Base-by-base conservation (phyloP, 2,797 vertebrate species). In the Xenopus petersii region DNA sequence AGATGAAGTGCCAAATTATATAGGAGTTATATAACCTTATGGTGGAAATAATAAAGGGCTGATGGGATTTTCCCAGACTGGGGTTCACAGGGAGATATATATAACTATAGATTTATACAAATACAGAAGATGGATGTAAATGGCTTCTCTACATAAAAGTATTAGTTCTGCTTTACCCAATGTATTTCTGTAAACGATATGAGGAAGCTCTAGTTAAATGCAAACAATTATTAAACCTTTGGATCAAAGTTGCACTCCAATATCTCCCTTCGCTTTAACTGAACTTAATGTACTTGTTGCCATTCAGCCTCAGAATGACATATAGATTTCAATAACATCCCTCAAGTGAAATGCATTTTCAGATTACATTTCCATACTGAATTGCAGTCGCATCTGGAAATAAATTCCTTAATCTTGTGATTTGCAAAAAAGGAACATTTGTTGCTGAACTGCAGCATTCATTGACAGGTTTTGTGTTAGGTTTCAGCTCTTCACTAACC, bases 341-440 rank as follows among this genome's bases (percentile, higher is more conserved):
- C 62, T 79, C 76, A 62, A 69, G 71, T 74, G 65, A 79, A 79
- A 79, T 79, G 71, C 76, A 70, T 78, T 73, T 79, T 74, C 71
- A 65, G 58, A 79, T 74, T 73, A 70, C 70, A 78, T 78, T 78
- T 78, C 75, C 75, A 78, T 78, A 73, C 76, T 42, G 76, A 79
- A 79, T 79, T 74, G 66, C 61, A 21, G 65, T 73, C 58, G 48
- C 62, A 65, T 69, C 47, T 74, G 47, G 46, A 70, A 74, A 79
- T 74, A 70, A 60, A 79, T 60, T 79, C 54, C 56, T 74, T 79
- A 70, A 79, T 74, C 76, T 73, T 77, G 75, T 42, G 16, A 63
- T 73, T 72, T 46, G 60, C 42, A 73, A 65, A 73, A 60, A 61
- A 49, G 36, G 49, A 36, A 12, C 61, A 70, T 79, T 79, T 73